Evolutionary conservation across 53 echinoderm and acorn worm species (phyloP), one percentile per base, ranked within the genome.

Genomic region (Apostichopus leukothele): DNA sequence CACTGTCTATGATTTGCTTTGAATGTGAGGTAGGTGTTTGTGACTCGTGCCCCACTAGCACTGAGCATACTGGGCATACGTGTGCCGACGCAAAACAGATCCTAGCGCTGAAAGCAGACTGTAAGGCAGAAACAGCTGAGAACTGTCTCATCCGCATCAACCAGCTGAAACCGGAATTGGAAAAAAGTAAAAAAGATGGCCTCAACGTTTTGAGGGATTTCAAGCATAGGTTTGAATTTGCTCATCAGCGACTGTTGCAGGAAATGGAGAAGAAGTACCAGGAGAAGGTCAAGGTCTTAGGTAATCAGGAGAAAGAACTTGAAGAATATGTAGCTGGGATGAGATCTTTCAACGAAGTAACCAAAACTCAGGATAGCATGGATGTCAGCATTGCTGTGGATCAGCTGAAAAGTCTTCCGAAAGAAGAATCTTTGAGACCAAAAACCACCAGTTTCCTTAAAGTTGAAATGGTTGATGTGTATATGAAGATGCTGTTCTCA

Each of bases 281-380:
- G 27, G 93, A 95, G 89, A 90, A 91, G 61, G 90, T 89, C 1
- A 75, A 85, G 66, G 83, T 23, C 25, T 74, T 88, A 86, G 89
- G 89, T 52, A 84, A 68, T 1, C 87, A 92, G 73, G 18, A 55
- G 81, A 81, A 21, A n/a, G 81, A 81, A 18, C 60, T 81, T n/a
- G 25, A 22, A 59, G 21, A 19, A n/a, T 19, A 54, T 16, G 19
- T 14, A 54, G 81, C 53, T 8, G 53, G 59, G 9, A 10, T 81
- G 20, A 51, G 7, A 59, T 5, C 5, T 21, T n/a, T 59, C 1
- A 6, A 1, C 51, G 20, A 54, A 53, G 8, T 20, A 13, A 21
- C 54, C 9, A 55, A 18, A 1, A 51, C 2, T 21, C 81, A 59
- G 81, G 54, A 19, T 3, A 19, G 1, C 1, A 12, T 81, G 1